Base-by-base conservation (phyloP, 2,888 invertebrate species). In the Melanchra persicariae region DNA sequence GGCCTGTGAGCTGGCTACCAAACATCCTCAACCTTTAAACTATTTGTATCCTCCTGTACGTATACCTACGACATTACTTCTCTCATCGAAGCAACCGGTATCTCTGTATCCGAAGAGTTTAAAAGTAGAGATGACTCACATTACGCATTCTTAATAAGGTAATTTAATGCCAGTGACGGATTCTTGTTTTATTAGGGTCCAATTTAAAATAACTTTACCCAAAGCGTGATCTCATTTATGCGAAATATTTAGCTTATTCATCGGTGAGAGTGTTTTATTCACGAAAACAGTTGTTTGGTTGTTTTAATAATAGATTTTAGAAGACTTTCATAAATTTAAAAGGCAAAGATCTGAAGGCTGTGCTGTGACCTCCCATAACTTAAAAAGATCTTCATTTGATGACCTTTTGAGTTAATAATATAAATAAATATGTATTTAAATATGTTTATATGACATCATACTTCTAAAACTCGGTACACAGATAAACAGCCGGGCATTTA, bases 11-110 rank as follows among this genome's bases (percentile, higher is more conserved):
- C 89, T 89, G 89, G 88, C 90, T 85, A 79, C 86, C 86, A 57
- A 77, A 71, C 60, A 93, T 93, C 93, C 92, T 94, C 93, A 93
- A 95, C 93, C 94, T 94, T 95, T 93, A 90, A 91, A 92, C 91
- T 90, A 91, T 90, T 90, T 86, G 85, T 54, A 88, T 86, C 78
- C 86, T 87, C 79, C 81, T 83, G 83, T 81, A 83, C 70, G 81
- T 83, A 84, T 81, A 83, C 70, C 82, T 83, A 84, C 76, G 84
- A 85, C 83, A 88, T 89, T 89, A 85, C 83, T 84, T 82, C 87
- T 89, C 81, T 79, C 59, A 76, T 79, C 59, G 24, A 63, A 70
- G 74, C 76, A 83, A 87, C 89, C 89, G 88, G 90, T 89, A 88
- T 84, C 66, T 81, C 66, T 79, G 79, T 80, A 76, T 71, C 24